Conservation (phyloP, 2,113 vertebrate genomes). For the Mirza zaza region DNA sequence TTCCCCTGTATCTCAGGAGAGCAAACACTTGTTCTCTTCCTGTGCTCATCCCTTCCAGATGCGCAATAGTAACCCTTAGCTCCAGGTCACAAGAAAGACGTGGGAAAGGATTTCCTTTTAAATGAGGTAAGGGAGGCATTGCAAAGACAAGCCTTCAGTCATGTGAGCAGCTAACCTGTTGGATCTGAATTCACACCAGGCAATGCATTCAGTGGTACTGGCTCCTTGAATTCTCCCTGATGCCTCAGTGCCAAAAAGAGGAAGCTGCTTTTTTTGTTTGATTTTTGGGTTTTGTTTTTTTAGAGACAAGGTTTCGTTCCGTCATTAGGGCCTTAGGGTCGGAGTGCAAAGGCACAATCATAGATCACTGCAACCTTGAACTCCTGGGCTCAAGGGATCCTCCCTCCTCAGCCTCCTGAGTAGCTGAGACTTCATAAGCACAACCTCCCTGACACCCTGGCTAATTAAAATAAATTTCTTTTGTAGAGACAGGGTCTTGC, state of each 20-base stretch:
- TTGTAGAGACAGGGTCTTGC: neutral
- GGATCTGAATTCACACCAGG: too few relatives aligned
- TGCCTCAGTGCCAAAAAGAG: accelerated
- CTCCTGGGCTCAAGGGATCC: neutral
- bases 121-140: neutral
- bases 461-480: neutral
- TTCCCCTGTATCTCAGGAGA: neutral
- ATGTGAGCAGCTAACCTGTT: accelerated
- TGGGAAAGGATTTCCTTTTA: neutral
- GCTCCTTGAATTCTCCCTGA: neutral
- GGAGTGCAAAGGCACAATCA: neutral
- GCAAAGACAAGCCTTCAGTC: neutral
- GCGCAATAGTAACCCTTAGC: neutral
- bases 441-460: neutral
- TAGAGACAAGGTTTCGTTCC: neutral
- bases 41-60: neutral
- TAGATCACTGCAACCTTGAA: neutral
- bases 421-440: neutral
- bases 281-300: neutral
- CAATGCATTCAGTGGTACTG: neutral
- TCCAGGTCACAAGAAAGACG: neutral
- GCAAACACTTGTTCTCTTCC: neutral
- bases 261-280: neutral
- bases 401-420: too few relatives aligned
- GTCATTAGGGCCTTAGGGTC: neutral